Evolutionary conservation across 2,113 vertebrate species (phyloP), one percentile per base, ranked within the genome.

Genomic region (Thymallus thymallus): DNA sequence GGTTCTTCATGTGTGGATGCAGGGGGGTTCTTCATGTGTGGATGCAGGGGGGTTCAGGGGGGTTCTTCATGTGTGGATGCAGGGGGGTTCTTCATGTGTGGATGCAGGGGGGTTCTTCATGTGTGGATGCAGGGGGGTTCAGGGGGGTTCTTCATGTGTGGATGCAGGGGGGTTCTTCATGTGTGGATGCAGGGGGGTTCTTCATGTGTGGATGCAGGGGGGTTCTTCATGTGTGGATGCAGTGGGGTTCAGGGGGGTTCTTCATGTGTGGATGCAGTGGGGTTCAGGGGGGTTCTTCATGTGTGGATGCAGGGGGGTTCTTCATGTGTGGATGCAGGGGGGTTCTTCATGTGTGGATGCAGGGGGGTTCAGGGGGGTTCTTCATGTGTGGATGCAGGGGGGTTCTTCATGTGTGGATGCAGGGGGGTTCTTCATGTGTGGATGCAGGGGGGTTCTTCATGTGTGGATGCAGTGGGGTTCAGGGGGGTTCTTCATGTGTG

Each of bases 201-300:
- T 16, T n/a, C n/a, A n/a, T n/a, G n/a, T n/a, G 12, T 18, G 48
- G 14, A 22, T 22, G 7, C n/a, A 7, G n/a, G 2, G 5, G 20
- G 56, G 18, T 22, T 22, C 56, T 16, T n/a, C n/a, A n/a, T n/a
- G n/a, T n/a, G 12, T 18, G 48, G 14, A 22, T 22, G 7, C n/a
- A 7, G n/a, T 9, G 5, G 20, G 56, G 18, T 22, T 22, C 56
- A 48, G 12, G 6, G 48, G 14, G n/a, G n/a, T n/a, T n/a, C n/a
- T n/a, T n/a, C n/a, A n/a, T n/a, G n/a, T n/a, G n/a, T n/a, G n/a
- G n/a, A n/a, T n/a, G n/a, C n/a, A n/a, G n/a, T n/a, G n/a, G n/a
- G n/a, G 24, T 51, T 24, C 48, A 51, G 48, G 45, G 73, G 51
- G 68, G 29, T n/a, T n/a, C n/a, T n/a, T n/a, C n/a, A n/a, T n/a